A percentile compares a stretch with the other conserved stretches of the same genome.
These are phyloP conservation scores for Antheraea assamensis DNA, from an alignment of 2,888 invertebrate genomes.

Conservation along the genomic window DNA sequence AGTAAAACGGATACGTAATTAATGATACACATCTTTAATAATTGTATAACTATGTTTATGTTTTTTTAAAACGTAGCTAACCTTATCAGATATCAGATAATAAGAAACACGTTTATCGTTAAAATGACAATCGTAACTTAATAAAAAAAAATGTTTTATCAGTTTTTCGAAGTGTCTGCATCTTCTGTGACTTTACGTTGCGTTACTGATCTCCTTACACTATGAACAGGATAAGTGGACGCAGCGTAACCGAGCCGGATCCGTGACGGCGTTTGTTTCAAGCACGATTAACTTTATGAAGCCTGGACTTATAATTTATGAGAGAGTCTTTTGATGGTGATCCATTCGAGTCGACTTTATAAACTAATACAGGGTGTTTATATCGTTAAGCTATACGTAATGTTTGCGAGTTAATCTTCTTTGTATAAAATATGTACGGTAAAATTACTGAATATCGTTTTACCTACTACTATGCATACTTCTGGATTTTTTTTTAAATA, in stretches of 20 bases:
- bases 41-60: no score
- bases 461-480: background rate
- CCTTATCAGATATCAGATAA: no score
- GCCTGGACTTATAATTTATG: constrained; percentile 49
- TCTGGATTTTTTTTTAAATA: background rate
- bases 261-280: constrained; percentile 29
- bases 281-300: constrained; percentile 47
- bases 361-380: constrained; percentile 15
- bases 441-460: background rate
- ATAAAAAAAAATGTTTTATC: background rate
- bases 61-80: no score
- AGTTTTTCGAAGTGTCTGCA: background rate
- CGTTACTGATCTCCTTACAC: background rate
- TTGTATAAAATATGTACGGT: background rate
- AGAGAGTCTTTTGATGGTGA: constrained; percentile 19
- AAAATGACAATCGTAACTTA: background rate
- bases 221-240: background rate
- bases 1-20: no score
- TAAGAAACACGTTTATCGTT: background rate
- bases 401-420: background rate
- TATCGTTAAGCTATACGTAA: background rate
- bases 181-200: background rate
- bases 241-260: constrained; percentile 7
- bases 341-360: constrained; percentile 24
- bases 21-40: no score